Conservation (phyloP, 2,797 vertebrate species). For the Brotula barbata region DNA sequence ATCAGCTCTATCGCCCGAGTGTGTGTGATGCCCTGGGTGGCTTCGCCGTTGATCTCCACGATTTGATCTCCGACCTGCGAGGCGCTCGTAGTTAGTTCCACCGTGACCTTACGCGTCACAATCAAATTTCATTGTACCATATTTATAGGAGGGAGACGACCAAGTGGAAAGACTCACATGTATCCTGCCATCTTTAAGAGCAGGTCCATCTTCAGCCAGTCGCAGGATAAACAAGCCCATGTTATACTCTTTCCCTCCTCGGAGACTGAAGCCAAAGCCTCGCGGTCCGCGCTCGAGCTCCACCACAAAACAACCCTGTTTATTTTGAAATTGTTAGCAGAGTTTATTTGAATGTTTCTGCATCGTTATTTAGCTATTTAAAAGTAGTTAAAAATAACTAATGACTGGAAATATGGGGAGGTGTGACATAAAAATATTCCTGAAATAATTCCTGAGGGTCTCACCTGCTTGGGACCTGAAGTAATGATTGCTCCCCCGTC, state of each 20-base stretch:
- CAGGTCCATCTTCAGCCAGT: constrained; percentile 93
- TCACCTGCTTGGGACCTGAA: constrained; percentile 80
- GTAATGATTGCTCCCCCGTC: constrained; percentile 73
- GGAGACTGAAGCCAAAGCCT: constrained; percentile 96
- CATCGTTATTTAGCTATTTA: too few relatives aligned
- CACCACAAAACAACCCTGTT: constrained; percentile 87
- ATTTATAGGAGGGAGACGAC: constrained; percentile 27
- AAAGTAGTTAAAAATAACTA: too few relatives aligned
- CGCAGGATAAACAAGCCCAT: constrained; percentile 98
- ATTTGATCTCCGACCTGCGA: constrained; percentile 97
- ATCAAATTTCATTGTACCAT: too few relatives aligned
- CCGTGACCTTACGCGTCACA: too few relatives aligned
- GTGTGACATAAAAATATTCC: too few relatives aligned
- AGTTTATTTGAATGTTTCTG: too few relatives aligned
- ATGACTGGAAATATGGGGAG: too few relatives aligned
- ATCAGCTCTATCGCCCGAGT: constrained; percentile 97
- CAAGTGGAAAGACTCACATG: constrained; percentile 81
- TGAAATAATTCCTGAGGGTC: not conserved
- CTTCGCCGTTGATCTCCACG: constrained; percentile 97
- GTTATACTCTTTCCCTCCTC: constrained; percentile 97
- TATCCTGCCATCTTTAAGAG: constrained; percentile 91
- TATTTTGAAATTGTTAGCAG: not conserved
- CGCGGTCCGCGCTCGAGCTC: constrained; percentile 92
- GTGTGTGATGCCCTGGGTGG: constrained; percentile 97
- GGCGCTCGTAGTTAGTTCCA: not conserved